Conservation (phyloP, 2,888 invertebrate species). For the Ennomos quercinarius region DNA sequence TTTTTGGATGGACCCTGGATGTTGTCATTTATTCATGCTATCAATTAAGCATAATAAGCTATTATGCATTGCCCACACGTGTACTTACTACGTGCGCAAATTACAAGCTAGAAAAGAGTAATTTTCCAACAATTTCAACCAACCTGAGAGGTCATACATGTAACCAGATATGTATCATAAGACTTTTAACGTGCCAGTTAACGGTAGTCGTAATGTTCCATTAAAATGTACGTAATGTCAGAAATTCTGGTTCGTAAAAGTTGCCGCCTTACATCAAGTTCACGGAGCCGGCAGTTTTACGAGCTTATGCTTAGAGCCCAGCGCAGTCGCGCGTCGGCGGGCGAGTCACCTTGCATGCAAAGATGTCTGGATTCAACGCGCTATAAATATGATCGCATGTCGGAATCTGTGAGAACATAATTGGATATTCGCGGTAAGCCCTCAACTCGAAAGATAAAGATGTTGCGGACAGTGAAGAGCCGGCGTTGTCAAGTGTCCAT, state of each 20-base stretch:
- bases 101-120: slow-evolving; percentile 43
- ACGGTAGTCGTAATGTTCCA: slow-evolving; percentile 65
- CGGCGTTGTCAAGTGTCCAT: slow-evolving; percentile 73
- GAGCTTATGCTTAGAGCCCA: slow-evolving; percentile 59
- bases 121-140: slow-evolving; percentile 50
- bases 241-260: slow-evolving; percentile 61
- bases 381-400: slow-evolving; percentile 61
- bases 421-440: slow-evolving; percentile 71
- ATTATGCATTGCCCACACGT: slow-evolving; percentile 49
- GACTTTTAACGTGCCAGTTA: slow-evolving; percentile 55
- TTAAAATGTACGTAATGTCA: slow-evolving; percentile 68
- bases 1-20: background rate
- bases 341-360: slow-evolving; percentile 62
- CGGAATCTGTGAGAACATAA: slow-evolving; percentile 68
- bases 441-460: slow-evolving; percentile 64
- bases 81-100: slow-evolving; percentile 50
- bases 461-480: slow-evolving; percentile 59
- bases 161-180: slow-evolving; percentile 53
- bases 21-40: slow-evolving; percentile 31
- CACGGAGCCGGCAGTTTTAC: slow-evolving; percentile 61
- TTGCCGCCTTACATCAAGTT: slow-evolving; percentile 54
- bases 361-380: slow-evolving; percentile 54
- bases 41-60: slow-evolving; percentile 30
- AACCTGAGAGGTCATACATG: slow-evolving; percentile 44
- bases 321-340: slow-evolving; percentile 44